These are phyloP conservation scores for Chionoecetes opilio DNA, from an alignment of 1,140 invertebrate species.

Conservation along the genomic window DNA sequence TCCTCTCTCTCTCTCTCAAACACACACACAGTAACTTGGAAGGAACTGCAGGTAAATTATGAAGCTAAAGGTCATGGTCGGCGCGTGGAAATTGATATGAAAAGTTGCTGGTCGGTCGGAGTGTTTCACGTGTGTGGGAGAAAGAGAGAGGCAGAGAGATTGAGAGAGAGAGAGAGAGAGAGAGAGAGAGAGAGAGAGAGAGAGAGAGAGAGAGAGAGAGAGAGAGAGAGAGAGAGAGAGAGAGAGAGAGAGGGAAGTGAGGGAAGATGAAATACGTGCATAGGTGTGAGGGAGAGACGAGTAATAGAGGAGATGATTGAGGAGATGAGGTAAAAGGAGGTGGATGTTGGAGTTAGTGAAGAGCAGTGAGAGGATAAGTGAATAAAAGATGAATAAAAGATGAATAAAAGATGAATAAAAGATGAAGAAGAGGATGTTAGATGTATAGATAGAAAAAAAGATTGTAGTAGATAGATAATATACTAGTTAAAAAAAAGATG, in stretches of 20 bases:
- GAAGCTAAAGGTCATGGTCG: not conserved
- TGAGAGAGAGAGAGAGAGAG: not conserved
- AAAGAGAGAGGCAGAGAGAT: not conserved
- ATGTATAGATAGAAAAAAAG: no score
- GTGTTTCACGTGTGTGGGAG: conserved; percentile 6
- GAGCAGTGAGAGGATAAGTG: not conserved
- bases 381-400: not conserved
- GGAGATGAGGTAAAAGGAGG: not conserved
- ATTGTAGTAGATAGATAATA: no score
- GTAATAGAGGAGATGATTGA: not conserved
- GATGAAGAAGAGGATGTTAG: no score
- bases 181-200: not conserved
- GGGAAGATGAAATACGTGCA: no score
- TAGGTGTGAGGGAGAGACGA: no score
- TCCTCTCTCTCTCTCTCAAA: not conserved
- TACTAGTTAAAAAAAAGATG: no score
- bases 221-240: conserved; percentile 9
- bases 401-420: not conserved
- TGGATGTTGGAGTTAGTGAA: not conserved
- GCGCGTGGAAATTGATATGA: not conserved
- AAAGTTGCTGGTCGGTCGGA: not conserved
- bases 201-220: not conserved
- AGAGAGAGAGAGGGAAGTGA: not conserved
- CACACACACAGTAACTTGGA: conserved; percentile 17
- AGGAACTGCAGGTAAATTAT: conserved; percentile 29